A percentile compares a stretch with the other conserved stretches of the same genome.
Evolutionary conservation across 2,113 vertebrate species (phyloP).

Genomic region (Rhinoptilus africanus): DNA sequence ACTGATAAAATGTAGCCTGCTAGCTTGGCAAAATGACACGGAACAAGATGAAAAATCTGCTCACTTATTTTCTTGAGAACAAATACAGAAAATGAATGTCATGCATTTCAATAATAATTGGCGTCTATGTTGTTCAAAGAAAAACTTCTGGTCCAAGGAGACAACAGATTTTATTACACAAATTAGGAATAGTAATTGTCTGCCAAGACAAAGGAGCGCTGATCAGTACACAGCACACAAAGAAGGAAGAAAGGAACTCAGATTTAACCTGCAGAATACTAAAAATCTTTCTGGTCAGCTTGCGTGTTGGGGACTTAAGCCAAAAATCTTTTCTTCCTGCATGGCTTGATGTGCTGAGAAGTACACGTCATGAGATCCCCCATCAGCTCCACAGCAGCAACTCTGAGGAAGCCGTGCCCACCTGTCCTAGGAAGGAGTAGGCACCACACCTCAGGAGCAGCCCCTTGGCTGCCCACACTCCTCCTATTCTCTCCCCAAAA

Average conservation of each 20-base stretch:
- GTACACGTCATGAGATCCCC: not conserved
- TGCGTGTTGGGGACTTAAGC: not conserved
- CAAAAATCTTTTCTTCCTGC: not conserved
- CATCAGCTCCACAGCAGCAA: not conserved
- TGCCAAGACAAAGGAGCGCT: not conserved
- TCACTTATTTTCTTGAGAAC: constrained; percentile 29
- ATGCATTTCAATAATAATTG: not conserved
- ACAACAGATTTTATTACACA: constrained; percentile 39
- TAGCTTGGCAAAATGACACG: not conserved
- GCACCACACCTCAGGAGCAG: not conserved
- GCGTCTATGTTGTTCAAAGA: not conserved
- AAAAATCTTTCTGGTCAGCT: not conserved
- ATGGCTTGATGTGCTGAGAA: accelerated
- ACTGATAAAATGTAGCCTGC: constrained; percentile 8
- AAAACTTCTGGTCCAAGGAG: constrained; percentile 40
- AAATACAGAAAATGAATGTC: constrained; percentile 38
- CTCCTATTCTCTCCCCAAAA: not conserved
- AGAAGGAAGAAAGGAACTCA: not conserved
- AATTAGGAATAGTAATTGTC: not conserved
- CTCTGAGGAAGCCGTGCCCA: not conserved
- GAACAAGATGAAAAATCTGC: constrained; percentile 38
- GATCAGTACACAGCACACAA: not conserved
- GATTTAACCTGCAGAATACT: constrained; percentile 8
- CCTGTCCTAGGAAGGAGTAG: not conserved
- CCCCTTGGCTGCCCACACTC: not conserved